A percentile compares a stretch with the other conserved stretches of the same genome.
phyloP scores from a whole-genome alignment of 2,113 vertebrate genomes.

The Scomber colias region DNA sequence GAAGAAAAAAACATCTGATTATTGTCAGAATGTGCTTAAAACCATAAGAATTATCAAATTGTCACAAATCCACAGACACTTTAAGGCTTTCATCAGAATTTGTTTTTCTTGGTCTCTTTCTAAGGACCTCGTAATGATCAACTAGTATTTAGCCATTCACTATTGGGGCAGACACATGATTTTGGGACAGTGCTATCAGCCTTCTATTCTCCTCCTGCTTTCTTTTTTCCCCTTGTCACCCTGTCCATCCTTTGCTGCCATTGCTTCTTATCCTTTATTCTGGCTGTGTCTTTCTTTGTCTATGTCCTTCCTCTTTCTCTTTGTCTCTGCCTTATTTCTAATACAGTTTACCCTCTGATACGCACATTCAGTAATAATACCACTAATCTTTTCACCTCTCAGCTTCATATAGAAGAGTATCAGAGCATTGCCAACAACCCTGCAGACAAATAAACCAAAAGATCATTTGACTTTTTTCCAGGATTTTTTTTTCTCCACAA shows the following conservation, averaged over 20 bases:
- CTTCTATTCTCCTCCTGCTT: conserved; percentile 1
- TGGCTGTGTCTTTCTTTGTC: background rate
- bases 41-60: background rate
- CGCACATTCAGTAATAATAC: conserved; percentile 21
- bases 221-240: conserved; percentile 1
- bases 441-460: conserved; percentile 22
- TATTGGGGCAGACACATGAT: background rate
- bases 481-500: background rate
- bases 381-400: conserved; percentile 32
- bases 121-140: background rate
- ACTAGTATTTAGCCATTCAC: background rate
- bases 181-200: background rate
- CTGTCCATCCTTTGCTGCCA: background rate
- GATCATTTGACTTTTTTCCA: background rate
- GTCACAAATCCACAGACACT: no score
- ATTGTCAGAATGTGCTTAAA: conserved; percentile 1
- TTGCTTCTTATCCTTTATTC: background rate
- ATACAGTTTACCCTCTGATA: conserved; percentile 5
- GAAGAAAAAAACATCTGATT: background rate
- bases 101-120: background rate
- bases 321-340: background rate
- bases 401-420: conserved; percentile 2
- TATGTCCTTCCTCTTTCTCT: background rate
- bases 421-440: conserved; percentile 28
- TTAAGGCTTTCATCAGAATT: no score